Evolutionary conservation across 1,140 invertebrate species (phyloP).

Genomic region (Sesamia nonagrioides): DNA sequence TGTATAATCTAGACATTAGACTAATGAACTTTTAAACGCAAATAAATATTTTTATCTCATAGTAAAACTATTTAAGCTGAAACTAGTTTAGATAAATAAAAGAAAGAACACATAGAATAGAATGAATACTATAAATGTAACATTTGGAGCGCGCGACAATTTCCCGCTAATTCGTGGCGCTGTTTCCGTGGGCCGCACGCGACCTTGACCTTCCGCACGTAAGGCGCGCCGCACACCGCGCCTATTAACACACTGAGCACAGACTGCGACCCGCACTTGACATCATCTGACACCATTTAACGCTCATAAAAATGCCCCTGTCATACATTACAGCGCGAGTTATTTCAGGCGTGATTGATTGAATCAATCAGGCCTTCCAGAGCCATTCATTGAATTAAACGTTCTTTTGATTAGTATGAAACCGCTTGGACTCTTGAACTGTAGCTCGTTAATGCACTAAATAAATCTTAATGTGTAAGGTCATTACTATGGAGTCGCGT

Average conservation of each 20-base stretch:
- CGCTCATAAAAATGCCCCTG: background rate
- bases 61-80: too few species aligned
- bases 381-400: slow-evolving; percentile 16
- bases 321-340: background rate
- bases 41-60: too few species aligned
- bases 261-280: slow-evolving; percentile 10
- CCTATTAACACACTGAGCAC: background rate
- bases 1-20: too few species aligned
- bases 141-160: background rate
- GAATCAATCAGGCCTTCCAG: slow-evolving; percentile 26
- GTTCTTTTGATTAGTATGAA: slow-evolving; percentile 28
- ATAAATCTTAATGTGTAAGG: slow-evolving; percentile 31
- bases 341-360: slow-evolving; percentile 26
- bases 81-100: too few species aligned
- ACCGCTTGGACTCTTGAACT: slow-evolving; percentile 26
- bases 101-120: too few species aligned
- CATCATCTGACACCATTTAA: background rate
- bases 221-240: slow-evolving; percentile 19
- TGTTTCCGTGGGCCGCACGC: slow-evolving; percentile 8
- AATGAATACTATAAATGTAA: background rate
- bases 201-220: slow-evolving; percentile 22
- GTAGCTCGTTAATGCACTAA: slow-evolving; percentile 8
- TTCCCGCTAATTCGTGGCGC: background rate
- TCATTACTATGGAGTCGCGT: background rate
- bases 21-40: too few species aligned